These are phyloP conservation scores for Acronicta leporina DNA, from an alignment of 2,888 invertebrate genomes.

Conservation along the genomic window DNA sequence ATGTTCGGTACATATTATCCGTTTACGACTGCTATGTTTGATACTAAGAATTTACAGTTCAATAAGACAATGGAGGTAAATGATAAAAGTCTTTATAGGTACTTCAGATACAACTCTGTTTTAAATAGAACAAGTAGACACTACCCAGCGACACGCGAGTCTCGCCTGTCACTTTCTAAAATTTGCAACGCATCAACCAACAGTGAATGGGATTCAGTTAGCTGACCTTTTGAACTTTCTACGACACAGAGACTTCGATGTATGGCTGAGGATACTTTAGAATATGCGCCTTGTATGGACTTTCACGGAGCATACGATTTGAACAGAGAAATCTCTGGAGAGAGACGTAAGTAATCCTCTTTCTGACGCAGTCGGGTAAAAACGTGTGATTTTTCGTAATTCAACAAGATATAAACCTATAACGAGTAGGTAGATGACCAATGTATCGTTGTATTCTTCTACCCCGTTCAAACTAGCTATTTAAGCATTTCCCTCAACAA, in stretches of 20 bases:
- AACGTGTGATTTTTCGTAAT: too few species aligned
- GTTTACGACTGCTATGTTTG: background rate
- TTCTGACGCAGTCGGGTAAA: too few species aligned
- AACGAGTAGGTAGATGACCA: too few species aligned
- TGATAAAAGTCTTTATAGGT: background rate
- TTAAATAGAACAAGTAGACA: background rate
- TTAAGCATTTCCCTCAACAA: too few species aligned
- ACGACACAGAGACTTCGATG: background rate
- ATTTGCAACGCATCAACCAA: slow-evolving; percentile 1
- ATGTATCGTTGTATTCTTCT: too few species aligned
- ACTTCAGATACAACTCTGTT: background rate
- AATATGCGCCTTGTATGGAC: background rate
- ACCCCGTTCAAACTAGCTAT: too few species aligned
- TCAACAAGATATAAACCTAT: too few species aligned
- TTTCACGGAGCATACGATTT: too few species aligned
- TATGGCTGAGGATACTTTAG: background rate
- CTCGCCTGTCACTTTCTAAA: background rate
- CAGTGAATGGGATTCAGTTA: background rate
- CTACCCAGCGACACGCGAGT: too few species aligned
- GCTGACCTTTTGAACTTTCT: background rate
- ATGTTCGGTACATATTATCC: too few species aligned
- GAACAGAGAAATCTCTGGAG: too few species aligned
- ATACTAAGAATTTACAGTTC: background rate
- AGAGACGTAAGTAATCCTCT: too few species aligned
- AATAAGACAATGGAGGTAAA: background rate